A percentile compares a stretch with the other conserved stretches of the same genome.
Evolutionary conservation across 2,888 invertebrate genomes (phyloP).

Genomic region (Oxytorus armatus): DNA sequence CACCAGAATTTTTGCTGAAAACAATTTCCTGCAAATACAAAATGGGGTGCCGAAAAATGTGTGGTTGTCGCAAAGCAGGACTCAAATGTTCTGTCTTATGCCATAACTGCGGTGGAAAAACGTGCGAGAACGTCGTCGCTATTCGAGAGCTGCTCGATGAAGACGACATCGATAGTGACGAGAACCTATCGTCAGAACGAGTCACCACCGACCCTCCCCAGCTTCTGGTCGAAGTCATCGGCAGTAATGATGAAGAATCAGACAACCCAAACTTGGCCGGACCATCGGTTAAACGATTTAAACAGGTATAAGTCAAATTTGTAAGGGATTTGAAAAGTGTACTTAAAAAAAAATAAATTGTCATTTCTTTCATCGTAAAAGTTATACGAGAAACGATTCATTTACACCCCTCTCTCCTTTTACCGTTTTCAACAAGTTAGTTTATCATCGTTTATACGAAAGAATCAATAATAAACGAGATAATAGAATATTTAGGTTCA

Average conservation of each 20-base stretch:
- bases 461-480: too few relatives aligned
- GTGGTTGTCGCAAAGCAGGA: neutral
- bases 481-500: too few relatives aligned
- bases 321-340: neutral
- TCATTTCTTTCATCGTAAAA: conserved; percentile 1
- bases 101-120: conserved; percentile 3
- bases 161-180: neutral
- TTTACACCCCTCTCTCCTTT: conserved; percentile 9
- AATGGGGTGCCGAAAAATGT: neutral
- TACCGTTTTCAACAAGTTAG: too few relatives aligned
- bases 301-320: neutral
- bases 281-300: neutral
- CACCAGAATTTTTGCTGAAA: conserved; percentile 33
- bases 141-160: neutral
- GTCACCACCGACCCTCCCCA: neutral
- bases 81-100: conserved; percentile 6
- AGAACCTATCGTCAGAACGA: neutral
- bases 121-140: neutral
- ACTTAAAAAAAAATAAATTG: neutral
- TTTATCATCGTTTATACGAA: too few relatives aligned
- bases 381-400: conserved; percentile 3
- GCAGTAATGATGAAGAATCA: neutral
- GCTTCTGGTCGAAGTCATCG: neutral
- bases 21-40: neutral
- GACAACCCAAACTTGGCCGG: neutral